phyloP scores from a whole-genome alignment of 2,113 vertebrate species.

The rabbit (Oryctolagus cuniculus) region mOryCun1.1 NC_091438.1:100529001-100529500 shows the following conservation, averaged over 20 bases:
- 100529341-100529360: neutral
- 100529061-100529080: constrained; percentile 58
- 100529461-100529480: neutral
- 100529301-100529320: neutral
- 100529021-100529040: constrained; percentile 63
- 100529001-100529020: constrained; percentile 11
- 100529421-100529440: neutral
- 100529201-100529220: neutral
- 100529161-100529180: constrained; percentile 5
- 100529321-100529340: neutral
- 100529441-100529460: constrained; percentile 36
- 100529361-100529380: neutral
- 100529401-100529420: neutral
- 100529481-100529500: neutral
- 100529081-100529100: constrained; percentile 58
- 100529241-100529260: neutral
- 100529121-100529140: constrained; percentile 59
- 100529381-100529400: neutral
- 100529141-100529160: constrained; percentile 48
- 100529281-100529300: neutral
- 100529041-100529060: constrained; percentile 47
- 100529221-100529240: neutral
- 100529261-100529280: neutral
- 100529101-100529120: constrained; percentile 69
- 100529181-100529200: neutral